phyloP scores from a whole-genome alignment of 2,797 vertebrate species.

The Anguilla pacifica region DNA sequence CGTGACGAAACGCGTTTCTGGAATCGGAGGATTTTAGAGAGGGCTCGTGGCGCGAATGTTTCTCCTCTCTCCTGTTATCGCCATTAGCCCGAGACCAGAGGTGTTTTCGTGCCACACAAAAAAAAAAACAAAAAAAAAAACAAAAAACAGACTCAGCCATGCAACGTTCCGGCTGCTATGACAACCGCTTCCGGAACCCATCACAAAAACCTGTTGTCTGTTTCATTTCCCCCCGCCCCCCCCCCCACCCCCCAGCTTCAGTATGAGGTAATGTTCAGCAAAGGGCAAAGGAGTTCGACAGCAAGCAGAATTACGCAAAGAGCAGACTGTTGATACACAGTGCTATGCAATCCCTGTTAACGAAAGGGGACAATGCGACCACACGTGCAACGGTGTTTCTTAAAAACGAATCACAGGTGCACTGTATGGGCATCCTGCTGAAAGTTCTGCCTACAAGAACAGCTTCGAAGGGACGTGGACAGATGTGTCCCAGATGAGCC shows the following conservation, averaged over 20 bases:
- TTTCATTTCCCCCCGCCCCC: neutral
- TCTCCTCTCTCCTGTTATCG: neutral
- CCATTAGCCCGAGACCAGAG: neutral
- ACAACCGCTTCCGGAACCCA: slow-evolving; percentile 15
- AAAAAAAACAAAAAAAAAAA: too few relatives aligned
- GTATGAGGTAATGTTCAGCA: neutral
- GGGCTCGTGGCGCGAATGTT: neutral
- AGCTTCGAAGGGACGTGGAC: neutral
- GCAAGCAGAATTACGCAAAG: neutral
- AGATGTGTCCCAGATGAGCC: neutral
- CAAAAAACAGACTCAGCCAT: neutral
- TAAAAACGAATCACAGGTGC: neutral
- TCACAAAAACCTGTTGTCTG: slow-evolving; percentile 3
- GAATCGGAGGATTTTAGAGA: neutral
- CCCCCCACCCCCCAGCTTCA: too few relatives aligned
- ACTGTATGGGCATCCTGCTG: neutral
- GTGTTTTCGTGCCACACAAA: neutral
- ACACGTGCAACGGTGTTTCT: neutral
- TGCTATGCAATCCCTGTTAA: neutral
- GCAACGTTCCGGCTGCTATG: slow-evolving; percentile 14
- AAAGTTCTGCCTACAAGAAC: neutral
- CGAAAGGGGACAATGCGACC: neutral
- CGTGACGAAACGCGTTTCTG: neutral
- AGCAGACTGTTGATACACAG: neutral
- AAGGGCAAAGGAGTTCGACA: neutral